A percentile compares a stretch with the other conserved stretches of the same genome.
These are phyloP conservation scores for Rhagoletis pomonella DNA, from an alignment of 1,140 invertebrate species.

Conservation along the genomic window DNA sequence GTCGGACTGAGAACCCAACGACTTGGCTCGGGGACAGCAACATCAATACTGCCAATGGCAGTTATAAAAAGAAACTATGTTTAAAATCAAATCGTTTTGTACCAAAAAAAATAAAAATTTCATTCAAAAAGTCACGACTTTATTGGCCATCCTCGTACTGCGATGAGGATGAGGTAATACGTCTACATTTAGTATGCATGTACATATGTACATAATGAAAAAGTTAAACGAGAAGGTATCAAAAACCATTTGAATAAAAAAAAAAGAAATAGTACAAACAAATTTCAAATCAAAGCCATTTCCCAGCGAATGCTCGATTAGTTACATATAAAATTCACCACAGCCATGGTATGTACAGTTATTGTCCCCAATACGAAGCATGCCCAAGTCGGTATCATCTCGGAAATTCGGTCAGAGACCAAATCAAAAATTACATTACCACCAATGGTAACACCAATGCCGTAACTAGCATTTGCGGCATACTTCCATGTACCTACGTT, in stretches of 20 bases:
- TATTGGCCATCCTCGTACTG: no score
- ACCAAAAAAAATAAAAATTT: no score
- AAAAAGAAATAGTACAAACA: not conserved
- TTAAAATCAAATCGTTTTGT: no score
- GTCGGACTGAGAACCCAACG: no score
- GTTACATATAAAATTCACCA: not conserved
- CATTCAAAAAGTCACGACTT: no score
- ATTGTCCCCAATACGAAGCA: slow-evolving; percentile 20
- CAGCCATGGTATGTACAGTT: not conserved
- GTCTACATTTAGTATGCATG: no score
- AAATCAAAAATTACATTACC: not conserved
- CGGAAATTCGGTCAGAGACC: slow-evolving; percentile 32
- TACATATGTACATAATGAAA: no score
- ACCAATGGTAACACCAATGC: not conserved
- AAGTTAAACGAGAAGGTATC: no score
- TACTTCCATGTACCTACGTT: not conserved
- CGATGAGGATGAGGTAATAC: no score
- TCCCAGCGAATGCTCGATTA: not conserved
- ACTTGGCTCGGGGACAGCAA: no score
- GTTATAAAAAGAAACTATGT: no score
- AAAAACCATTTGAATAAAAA: not conserved
- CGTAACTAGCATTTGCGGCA: not conserved
- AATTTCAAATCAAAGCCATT: not conserved
- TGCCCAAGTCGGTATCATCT: not conserved
- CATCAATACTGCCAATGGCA: no score